Base-by-base conservation (phyloP, 2,888 invertebrate genomes). In the Epiblema foenella region DNA sequence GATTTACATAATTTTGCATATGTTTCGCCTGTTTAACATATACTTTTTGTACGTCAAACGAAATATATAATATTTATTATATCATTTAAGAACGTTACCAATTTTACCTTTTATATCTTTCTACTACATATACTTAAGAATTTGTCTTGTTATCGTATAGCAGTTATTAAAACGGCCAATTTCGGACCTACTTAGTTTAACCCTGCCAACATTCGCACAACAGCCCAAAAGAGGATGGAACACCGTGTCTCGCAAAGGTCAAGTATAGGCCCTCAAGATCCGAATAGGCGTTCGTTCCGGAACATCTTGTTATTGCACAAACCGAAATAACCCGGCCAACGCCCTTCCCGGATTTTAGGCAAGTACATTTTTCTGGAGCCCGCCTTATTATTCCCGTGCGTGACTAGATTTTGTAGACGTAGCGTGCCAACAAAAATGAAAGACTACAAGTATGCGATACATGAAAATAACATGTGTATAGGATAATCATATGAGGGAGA, bases 231-330 rank as follows among this genome's bases (percentile, higher is more conserved):
- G 52, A 11, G 37, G 51, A 20, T 42, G 59, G 46, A 60, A 60
- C 39, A 42, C 33, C 17, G 11, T 11, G 49, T 29, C 42, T 20
- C 37, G 9, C 15, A 52, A 64, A 64, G 52, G 63, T 64, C 64
- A 64, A 49, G 29, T 15, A 62, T 33, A 8, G 39, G 63, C 52
- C 52, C 63, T 65, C n/a, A 20, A 54, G 64, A 54, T n/a, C 9
- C 18, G 33, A 33, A 8, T 33, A 52, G 24, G 39, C 37, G 51
- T 64, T 51, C 58, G 65, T 70, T 24, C 12, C n/a, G 33, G 52
- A 70, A 37, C 46, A 70, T 65, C 54, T 67, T 62, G 66, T 56
- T 71, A 70, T 70, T 70, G 54, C 70, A 46, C 29, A 60, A 49
- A 60, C 37, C 37, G 42, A 62, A 70, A 66, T 66, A 67, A 67